phyloP scores from a whole-genome alignment of 1,140 invertebrate species.

The Platyscapa corneri region DNA sequence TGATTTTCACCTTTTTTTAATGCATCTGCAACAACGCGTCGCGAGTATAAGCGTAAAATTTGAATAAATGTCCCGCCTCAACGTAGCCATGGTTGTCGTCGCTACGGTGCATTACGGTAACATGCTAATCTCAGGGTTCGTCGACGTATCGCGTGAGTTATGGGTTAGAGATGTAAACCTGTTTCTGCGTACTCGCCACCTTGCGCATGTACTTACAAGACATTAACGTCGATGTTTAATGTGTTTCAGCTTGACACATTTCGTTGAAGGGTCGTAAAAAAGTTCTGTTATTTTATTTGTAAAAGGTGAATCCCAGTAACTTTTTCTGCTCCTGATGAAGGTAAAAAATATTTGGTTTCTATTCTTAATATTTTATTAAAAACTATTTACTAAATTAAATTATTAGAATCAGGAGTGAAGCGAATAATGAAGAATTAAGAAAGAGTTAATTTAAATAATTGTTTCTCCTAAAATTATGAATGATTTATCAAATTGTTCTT shows the following conservation, averaged over 20 bases:
- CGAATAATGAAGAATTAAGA: too few species aligned
- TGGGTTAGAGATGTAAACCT: constrained; percentile 25
- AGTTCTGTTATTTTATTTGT: not conserved
- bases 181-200: constrained; percentile 39
- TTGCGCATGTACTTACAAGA: constrained; percentile 24
- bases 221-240: constrained; percentile 28
- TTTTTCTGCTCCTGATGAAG: not conserved
- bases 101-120: constrained; percentile 43
- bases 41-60: constrained; percentile 45
- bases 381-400: too few species aligned
- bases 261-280: not conserved
- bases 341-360: not conserved
- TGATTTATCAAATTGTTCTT: too few species aligned
- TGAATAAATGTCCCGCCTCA: constrained; percentile 44
- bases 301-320: not conserved
- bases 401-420: too few species aligned
- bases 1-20: not conserved
- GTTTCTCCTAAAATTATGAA: too few species aligned
- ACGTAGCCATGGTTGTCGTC: not conserved
- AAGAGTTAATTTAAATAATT: too few species aligned
- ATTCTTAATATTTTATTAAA: not conserved
- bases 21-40: constrained; percentile 10
- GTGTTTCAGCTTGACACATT: not conserved
- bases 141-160: constrained; percentile 22
- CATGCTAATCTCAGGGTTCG: constrained; percentile 45